These are phyloP conservation scores for Corvus moneduloides DNA, from an alignment of 2,113 vertebrate genomes.

Conservation along the genomic window DNA sequence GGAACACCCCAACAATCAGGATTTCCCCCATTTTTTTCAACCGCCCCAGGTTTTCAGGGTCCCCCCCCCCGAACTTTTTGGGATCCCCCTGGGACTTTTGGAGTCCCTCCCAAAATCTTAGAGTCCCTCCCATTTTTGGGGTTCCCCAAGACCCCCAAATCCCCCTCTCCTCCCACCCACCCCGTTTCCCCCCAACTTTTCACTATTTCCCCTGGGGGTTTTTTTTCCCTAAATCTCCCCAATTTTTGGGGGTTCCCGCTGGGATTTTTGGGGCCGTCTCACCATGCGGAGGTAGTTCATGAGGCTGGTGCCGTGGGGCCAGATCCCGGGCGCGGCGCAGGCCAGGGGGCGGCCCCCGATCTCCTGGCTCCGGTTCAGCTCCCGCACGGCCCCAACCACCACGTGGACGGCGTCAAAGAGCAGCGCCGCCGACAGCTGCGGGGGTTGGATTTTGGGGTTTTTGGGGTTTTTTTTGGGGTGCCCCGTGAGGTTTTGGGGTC, in stretches of 20 bases:
- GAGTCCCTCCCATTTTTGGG: too few relatives aligned
- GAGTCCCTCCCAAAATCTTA: too few relatives aligned
- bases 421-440: constrained; percentile 84
- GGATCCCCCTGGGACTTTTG: too few relatives aligned
- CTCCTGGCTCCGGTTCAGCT: constrained; percentile 91
- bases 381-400: constrained; percentile 85
- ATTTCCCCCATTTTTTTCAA: too few relatives aligned
- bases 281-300: constrained; percentile 95
- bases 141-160: too few relatives aligned
- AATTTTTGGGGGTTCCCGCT: fast-evolving
- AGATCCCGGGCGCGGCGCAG: constrained; percentile 86
- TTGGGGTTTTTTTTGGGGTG: too few relatives aligned
- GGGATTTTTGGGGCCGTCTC: neutral
- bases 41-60: too few relatives aligned
- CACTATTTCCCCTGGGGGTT: neutral
- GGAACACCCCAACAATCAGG: neutral
- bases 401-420: constrained; percentile 90
- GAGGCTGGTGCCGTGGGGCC: constrained; percentile 91
- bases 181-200: neutral
- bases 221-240: neutral
- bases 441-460: neutral
- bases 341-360: constrained; percentile 86
- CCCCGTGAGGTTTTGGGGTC: neutral
- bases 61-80: too few relatives aligned
- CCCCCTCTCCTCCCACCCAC: too few relatives aligned